Evolutionary conservation across 2,797 vertebrate genomes (phyloP).

Genomic region (Characodon lateralis): DNA sequence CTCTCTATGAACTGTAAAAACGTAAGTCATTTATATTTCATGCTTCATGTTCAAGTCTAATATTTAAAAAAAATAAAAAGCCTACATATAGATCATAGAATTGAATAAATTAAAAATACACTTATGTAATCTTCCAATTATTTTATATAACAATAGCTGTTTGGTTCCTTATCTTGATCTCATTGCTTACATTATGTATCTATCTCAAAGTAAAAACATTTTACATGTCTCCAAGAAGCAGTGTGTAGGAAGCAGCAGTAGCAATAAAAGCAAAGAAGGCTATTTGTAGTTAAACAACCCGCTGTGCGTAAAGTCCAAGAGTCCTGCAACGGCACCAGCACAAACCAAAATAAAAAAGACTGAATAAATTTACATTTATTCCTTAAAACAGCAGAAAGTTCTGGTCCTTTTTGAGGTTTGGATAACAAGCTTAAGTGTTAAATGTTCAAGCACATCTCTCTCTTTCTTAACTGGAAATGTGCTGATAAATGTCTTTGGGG

Average conservation of each 20-base stretch:
- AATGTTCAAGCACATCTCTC: background rate
- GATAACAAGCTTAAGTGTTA: background rate
- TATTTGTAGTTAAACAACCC: background rate
- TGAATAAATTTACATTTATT: background rate
- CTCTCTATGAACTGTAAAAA: background rate
- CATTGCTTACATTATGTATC: background rate
- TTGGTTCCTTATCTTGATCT: background rate
- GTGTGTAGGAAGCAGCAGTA: background rate
- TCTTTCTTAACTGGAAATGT: background rate
- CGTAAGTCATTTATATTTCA: background rate
- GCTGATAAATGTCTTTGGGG: background rate
- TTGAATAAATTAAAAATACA: background rate
- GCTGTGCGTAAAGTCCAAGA: background rate
- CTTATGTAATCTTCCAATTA: slow-evolving; percentile 54
- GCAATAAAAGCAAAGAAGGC: background rate
- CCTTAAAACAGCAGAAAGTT: background rate
- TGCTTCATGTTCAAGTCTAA: too few relatives aligned
- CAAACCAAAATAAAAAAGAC: background rate
- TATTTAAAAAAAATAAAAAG: too few relatives aligned
- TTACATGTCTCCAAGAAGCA: background rate
- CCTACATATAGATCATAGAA: background rate
- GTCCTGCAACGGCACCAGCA: background rate
- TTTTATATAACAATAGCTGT: slow-evolving; percentile 45
- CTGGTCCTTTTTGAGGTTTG: background rate
- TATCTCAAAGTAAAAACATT: background rate